Conservation (phyloP, 2,113 vertebrate genomes). For the Cyanoliseus patagonus region DNA sequence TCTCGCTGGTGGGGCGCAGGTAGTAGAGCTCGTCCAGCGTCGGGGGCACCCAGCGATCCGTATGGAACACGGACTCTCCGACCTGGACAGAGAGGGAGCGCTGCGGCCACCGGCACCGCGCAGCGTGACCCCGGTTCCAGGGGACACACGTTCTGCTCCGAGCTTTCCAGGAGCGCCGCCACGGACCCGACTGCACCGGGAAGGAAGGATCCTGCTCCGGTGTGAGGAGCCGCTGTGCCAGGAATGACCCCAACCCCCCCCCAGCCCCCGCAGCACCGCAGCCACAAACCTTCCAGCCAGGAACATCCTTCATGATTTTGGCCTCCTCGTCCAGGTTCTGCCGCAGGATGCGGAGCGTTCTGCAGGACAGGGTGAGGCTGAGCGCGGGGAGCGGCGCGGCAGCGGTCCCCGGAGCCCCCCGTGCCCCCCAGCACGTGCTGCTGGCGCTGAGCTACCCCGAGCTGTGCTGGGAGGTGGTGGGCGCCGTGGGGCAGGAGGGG, state of each 20-base stretch:
- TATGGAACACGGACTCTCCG: conserved; percentile 85
- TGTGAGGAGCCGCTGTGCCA: neutral
- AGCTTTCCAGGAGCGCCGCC: neutral
- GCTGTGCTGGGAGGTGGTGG: no score
- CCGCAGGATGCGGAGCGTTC: conserved; percentile 78
- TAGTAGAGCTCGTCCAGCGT: conserved; percentile 79
- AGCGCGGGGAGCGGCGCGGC: neutral
- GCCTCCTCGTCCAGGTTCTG: conserved; percentile 93
- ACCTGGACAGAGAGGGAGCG: conserved; percentile 70
- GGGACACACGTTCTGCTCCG: no score
- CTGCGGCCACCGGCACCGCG: neutral
- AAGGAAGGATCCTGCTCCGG: neutral
- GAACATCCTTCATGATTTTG: conserved; percentile 89
- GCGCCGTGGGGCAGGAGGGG: no score
- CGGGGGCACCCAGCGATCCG: conserved; percentile 87
- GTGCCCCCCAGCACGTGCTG: no score
- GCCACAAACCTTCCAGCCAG: conserved; percentile 88
- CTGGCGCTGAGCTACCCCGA: no score
- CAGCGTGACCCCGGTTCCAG: neutral
- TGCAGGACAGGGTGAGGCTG: neutral
- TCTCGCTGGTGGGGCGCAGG: conserved; percentile 73
- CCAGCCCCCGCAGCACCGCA: neutral
- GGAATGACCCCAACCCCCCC: neutral
- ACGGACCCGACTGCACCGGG: neutral
- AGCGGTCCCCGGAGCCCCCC: neutral